Percentiles rank a stretch among this genome's conserved stretches.
Conservation (phyloP, 2,888 invertebrate species). For the Mycalesis mineus region DNA sequence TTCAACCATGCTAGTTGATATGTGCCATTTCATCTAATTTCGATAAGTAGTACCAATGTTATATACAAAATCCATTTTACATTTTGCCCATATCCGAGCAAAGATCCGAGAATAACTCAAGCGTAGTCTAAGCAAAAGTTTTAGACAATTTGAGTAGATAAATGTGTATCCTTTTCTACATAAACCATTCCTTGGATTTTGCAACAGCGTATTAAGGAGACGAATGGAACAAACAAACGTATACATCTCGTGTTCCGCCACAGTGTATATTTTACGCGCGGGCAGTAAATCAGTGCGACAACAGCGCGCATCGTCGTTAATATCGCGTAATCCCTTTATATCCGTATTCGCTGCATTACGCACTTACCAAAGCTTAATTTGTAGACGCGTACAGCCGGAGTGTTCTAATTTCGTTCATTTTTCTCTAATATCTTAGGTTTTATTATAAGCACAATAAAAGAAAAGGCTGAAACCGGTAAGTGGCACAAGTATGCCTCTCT, state of each 20-base stretch:
- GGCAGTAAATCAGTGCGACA: conserved; percentile 31
- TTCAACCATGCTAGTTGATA: no score
- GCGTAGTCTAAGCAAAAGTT: no score
- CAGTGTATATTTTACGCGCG: conserved; percentile 14
- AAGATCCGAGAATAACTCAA: no score
- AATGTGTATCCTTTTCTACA: no score
- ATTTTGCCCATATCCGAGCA: no score
- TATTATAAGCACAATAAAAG: background rate
- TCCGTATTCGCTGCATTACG: conserved; percentile 10
- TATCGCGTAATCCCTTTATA: conserved; percentile 11
- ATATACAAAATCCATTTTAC: no score
- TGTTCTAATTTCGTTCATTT: conserved; percentile 34
- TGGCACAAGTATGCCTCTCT: no score
- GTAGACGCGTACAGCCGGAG: conserved; percentile 32
- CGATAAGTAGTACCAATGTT: no score
- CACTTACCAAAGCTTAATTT: conserved; percentile 41
- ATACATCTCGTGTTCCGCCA: conserved; percentile 1
- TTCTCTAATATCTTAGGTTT: conserved; percentile 3
- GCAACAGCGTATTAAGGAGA: conserved; percentile 3
- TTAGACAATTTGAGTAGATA: no score
- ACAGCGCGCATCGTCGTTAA: conserved; percentile 22
- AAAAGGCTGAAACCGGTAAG: no score
- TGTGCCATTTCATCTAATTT: no score
- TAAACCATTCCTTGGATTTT: background rate
- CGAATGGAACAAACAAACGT: conserved; percentile 12